Evolutionary conservation across 1,140 invertebrate species (phyloP).

Genomic region (Streblospio benedicti): DNA sequence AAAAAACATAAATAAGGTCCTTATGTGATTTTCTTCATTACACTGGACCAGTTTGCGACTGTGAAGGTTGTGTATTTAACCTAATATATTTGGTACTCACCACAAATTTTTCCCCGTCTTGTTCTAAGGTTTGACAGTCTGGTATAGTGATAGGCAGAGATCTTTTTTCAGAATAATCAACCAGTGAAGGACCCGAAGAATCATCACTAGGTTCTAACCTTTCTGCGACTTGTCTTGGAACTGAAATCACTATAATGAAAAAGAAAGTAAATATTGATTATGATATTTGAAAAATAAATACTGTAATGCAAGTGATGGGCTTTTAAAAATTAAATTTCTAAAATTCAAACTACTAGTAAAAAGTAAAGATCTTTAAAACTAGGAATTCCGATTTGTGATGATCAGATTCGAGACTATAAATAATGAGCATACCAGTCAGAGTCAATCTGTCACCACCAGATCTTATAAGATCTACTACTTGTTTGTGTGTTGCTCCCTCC

Average conservation of each 20-base stretch:
- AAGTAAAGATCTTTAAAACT: neutral
- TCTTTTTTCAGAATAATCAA: conserved; percentile 96
- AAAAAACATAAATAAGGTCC: too few species aligned
- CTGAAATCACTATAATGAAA: conserved; percentile 36
- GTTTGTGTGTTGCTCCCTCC: conserved; percentile 96
- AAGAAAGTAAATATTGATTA: neutral
- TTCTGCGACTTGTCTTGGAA: conserved; percentile 41
- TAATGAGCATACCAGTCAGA: conserved; percentile 69
- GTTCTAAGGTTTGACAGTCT: conserved; percentile 76
- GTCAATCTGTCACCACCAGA: conserved; percentile 92
- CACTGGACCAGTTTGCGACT: too few species aligned
- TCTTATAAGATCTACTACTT: conserved; percentile 98
- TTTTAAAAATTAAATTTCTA: too few species aligned
- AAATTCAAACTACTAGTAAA: too few species aligned
- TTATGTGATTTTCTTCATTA: too few species aligned
- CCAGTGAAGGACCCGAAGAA: conserved; percentile 74
- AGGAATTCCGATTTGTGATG: too few species aligned
- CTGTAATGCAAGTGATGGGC: too few species aligned
- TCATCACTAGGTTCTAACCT: conserved; percentile 76
- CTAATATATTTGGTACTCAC: conserved; percentile 47
- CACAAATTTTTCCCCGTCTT: conserved; percentile 80
- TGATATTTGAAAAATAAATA: too few species aligned
- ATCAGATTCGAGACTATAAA: too few species aligned
- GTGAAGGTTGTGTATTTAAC: too few species aligned
- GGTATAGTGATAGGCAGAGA: conserved; percentile 97